Percentiles rank a stretch among this genome's conserved stretches.
Evolutionary conservation across 1,140 invertebrate genomes (phyloP).

Genomic region (Drosophila nasuta): DNA sequence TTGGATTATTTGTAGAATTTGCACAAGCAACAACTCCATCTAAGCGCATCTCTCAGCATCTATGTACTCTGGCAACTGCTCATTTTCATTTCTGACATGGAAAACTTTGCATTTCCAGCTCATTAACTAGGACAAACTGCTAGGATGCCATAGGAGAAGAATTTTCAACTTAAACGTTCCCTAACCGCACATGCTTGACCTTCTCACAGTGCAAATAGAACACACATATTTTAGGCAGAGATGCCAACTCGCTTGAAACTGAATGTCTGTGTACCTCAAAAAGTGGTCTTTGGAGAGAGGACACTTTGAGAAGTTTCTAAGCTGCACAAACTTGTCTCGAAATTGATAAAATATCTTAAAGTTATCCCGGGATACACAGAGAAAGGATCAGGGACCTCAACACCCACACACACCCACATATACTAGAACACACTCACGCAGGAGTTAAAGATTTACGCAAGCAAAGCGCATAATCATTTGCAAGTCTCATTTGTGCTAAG

Average conservation of each 20-base stretch:
- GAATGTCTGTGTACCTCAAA: slow-evolving; percentile 23
- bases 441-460: slow-evolving; percentile 55
- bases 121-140: slow-evolving; percentile 75
- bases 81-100: slow-evolving; percentile 25
- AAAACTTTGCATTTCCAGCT: slow-evolving; percentile 75
- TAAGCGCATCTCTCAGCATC: background rate
- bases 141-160: slow-evolving; percentile 12
- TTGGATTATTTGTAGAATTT: slow-evolving; percentile 13
- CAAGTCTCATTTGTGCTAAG: slow-evolving; percentile 75
- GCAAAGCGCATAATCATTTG: slow-evolving; percentile 76
- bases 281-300: slow-evolving; percentile 5
- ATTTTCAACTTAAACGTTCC: slow-evolving; percentile 28
- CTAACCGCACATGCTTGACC: slow-evolving; percentile 60
- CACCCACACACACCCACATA: background rate
- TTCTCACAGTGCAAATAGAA: slow-evolving; percentile 56
- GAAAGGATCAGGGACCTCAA: slow-evolving; percentile 31
- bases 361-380: slow-evolving; percentile 59
- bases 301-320: slow-evolving; percentile 61
- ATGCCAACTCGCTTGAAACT: slow-evolving; percentile 37
- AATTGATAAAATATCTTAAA: slow-evolving; percentile 81
- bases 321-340: slow-evolving; percentile 64
- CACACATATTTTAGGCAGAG: slow-evolving; percentile 41
- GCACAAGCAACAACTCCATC: slow-evolving; percentile 8
- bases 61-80: background rate
- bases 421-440: background rate